Evolutionary conservation across 2,888 invertebrate genomes (phyloP), one percentile per base, ranked within the genome.

Genomic region (Eupithecia exiguata): DNA sequence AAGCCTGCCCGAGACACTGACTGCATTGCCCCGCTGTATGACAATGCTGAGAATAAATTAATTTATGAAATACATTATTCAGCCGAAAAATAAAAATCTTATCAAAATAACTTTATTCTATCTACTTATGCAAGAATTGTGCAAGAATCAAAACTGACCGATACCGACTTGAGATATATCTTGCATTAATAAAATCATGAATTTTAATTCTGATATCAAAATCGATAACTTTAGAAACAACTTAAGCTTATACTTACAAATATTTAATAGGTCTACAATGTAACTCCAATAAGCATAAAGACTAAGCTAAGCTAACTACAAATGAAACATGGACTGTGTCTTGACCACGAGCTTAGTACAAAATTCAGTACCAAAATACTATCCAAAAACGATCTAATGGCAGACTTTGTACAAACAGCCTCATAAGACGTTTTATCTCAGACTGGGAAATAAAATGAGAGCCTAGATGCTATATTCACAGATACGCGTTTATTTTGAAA

Each of bases 311-410:
- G 88, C 88, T 91, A 79, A 74, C 78, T 79, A 90, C 86, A 87
- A 90, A 89, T 25, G 82, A 86, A 88, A 89, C 81, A 90, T 92
- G 93, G 93, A 93, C 93, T 84, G 74, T 87, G 89, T 90, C 92
- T 58, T 88, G 86, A 77, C 90, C 91, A 92, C 92, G 58, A 83
- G 84, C 80, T 87, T 81, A 91, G 89, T 93, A 93, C 91, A 93
- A 93, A 93, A 92, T 79, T 88, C 87, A 90, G 90, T 93, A 93
- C 92, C 92, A 93, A 93, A 92, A 93, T 92, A 92, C 87, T 89
- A 91, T 90, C 86, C 88, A 86, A 89, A 86, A 87, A 75, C 69
- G 67, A 72, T 68, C 46, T 75, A 73, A 69, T 49, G 71, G 77
- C 75, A 77, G 63, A 72, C 77, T 70, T 67, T 40, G 30, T 73